Percentiles rank a stretch among this genome's conserved stretches.
Evolutionary conservation across 1,140 invertebrate species (phyloP).

Genomic region (Plectus sambesii): DNA sequence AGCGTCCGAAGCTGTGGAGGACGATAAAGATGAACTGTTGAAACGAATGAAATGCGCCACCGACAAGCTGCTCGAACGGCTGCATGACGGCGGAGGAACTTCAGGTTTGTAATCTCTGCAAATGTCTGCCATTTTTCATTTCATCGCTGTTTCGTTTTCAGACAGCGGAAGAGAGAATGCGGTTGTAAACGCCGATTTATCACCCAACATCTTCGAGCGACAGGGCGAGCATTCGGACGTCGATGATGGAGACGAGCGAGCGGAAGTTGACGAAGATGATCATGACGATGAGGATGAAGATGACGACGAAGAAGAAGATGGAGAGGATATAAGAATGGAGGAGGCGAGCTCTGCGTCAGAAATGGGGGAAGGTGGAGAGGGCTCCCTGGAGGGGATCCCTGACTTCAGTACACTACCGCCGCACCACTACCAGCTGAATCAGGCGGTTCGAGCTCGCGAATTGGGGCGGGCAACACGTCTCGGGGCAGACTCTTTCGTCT

Average conservation of each 20-base stretch:
- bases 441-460: no score
- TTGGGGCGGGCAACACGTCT: no score
- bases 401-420: slow-evolving; percentile 53
- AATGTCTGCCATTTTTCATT: no score
- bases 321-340: slow-evolving; percentile 9
- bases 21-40: no score
- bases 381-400: slow-evolving; percentile 46
- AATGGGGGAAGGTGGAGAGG: slow-evolving; percentile 41
- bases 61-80: no score
- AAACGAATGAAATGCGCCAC: no score
- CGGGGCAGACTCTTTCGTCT: slow-evolving; percentile 60
- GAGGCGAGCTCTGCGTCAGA: slow-evolving; percentile 29
- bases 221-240: slow-evolving; percentile 15
- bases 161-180: no score
- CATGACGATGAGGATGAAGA: background rate
- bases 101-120: no score
- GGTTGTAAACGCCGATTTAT: slow-evolving; percentile 5
- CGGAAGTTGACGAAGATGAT: slow-evolving; percentile 17
- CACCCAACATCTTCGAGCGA: background rate
- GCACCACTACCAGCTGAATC: slow-evolving; percentile 50
- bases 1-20: no score
- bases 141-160: no score
- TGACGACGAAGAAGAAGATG: background rate
- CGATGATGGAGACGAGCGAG: slow-evolving; percentile 18
- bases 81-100: no score